Conservation (phyloP, 2,797 vertebrate genomes). For the Girardinus metallicus region DNA sequence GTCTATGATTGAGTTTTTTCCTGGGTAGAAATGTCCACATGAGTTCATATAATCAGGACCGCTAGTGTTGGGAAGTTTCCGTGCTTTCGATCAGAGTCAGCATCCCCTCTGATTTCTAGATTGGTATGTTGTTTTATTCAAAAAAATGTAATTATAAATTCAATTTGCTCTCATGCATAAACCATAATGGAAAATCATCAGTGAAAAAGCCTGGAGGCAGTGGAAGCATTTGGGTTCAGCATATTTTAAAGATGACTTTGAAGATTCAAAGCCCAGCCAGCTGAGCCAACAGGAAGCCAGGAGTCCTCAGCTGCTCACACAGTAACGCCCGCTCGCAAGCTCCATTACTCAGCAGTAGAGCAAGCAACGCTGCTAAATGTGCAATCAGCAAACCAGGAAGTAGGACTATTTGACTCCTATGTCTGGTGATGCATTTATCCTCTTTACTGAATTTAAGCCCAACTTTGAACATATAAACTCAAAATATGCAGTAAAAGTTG, state of each 20-base stretch:
- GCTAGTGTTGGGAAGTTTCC: not conserved
- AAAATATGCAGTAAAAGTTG: constrained; percentile 25
- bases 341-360: constrained; percentile 23
- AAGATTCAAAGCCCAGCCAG: constrained; percentile 5
- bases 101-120: constrained; percentile 8
- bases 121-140: not conserved
- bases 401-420: not conserved
- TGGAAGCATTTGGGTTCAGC: not conserved
- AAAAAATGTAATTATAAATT: not conserved
- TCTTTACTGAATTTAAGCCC: constrained; percentile 4
- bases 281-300: constrained; percentile 14
- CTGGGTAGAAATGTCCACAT: not conserved
- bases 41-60: not conserved
- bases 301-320: constrained; percentile 6
- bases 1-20: not conserved
- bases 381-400: constrained; percentile 26
- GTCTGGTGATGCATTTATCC: not conserved
- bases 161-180: not conserved
- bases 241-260: constrained; percentile 11
- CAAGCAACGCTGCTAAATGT: constrained; percentile 16
- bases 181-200: not conserved
- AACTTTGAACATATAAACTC: constrained; percentile 8
- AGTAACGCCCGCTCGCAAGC: constrained; percentile 28
- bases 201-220: not conserved
- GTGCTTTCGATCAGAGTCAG: not conserved